phyloP scores from a whole-genome alignment of 2,888 invertebrate species.

The Melinaea menophilus region DNA sequence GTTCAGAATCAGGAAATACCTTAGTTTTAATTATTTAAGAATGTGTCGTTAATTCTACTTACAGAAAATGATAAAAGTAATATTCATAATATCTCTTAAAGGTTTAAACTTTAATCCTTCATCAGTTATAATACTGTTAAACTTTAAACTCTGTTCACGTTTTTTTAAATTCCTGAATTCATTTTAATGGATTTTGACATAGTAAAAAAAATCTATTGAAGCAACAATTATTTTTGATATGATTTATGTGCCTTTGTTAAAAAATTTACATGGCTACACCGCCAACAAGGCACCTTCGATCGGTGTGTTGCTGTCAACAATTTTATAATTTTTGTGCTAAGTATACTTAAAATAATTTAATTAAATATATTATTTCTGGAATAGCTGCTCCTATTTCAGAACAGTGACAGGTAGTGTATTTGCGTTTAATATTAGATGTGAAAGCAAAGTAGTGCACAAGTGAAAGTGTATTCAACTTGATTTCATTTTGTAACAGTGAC shows the following conservation, averaged over 20 bases:
- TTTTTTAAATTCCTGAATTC: no score
- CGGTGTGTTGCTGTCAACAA: constrained; percentile 73
- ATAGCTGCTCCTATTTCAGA: background rate
- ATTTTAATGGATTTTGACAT: background rate
- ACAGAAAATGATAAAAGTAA: no score
- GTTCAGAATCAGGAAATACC: no score
- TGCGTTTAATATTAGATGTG: constrained; percentile 18
- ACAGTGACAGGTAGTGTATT: constrained; percentile 14
- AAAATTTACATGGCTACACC: constrained; percentile 56
- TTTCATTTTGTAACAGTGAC: constrained; percentile 62
- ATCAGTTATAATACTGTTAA: no score
- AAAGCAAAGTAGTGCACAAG: constrained; percentile 41
- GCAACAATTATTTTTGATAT: constrained; percentile 6
- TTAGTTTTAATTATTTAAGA: no score
- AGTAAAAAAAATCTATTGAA: background rate
- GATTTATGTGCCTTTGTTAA: background rate
- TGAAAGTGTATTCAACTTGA: constrained; percentile 61
- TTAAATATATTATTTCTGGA: constrained; percentile 38
- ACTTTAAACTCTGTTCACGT: no score
- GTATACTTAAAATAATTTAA: constrained; percentile 48
- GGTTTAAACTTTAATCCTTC: no score
- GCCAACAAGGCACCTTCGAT: constrained; percentile 79
- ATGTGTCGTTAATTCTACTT: no score
- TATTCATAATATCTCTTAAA: no score
- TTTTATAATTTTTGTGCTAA: constrained; percentile 48